Percentiles rank a stretch among this genome's conserved stretches.
Evolutionary conservation across 2,797 vertebrate genomes (phyloP).

Genomic region (Melanotaenia nigrans): DNA sequence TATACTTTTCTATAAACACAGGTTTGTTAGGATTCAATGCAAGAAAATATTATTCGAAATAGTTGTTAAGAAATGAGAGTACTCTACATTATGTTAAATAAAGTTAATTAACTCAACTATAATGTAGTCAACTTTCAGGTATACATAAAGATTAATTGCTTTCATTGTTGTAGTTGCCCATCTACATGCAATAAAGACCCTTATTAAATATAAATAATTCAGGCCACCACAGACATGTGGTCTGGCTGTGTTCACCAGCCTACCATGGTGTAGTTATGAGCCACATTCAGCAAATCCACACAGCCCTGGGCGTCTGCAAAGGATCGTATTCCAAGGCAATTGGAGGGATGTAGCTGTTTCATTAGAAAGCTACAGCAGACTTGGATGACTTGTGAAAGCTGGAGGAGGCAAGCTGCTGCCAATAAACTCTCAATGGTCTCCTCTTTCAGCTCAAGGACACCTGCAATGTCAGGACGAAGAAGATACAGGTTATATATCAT

Average conservation of each 20-base stretch:
- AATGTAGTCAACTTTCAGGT: constrained; percentile 1
- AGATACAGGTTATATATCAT: constrained; percentile 28
- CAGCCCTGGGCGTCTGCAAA: constrained; percentile 98
- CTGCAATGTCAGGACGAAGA: constrained; percentile 76
- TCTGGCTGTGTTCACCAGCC: constrained; percentile 36
- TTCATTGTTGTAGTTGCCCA: constrained; percentile 19
- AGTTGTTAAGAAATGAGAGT: background rate
- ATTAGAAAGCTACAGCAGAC: constrained; percentile 98
- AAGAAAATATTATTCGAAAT: background rate
- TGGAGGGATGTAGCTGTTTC: constrained; percentile 98
- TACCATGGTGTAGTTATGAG: constrained; percentile 98
- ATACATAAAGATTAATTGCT: constrained; percentile 3
- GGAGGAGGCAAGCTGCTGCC: constrained; percentile 96
- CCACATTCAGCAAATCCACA: constrained; percentile 91
- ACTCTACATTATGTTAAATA: constrained; percentile 5
- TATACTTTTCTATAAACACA: background rate
- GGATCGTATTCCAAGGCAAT: constrained; percentile 97
- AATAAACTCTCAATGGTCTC: constrained; percentile 97
- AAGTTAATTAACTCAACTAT: background rate
- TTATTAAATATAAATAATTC: constrained; percentile 54
- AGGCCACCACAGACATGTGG: constrained; percentile 27
- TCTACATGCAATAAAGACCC: constrained; percentile 14
- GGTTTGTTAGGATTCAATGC: background rate
- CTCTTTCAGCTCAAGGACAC: constrained; percentile 94
- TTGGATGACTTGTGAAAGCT: constrained; percentile 95